These are phyloP conservation scores for Lampropteryx suffumata DNA, from an alignment of 2,888 invertebrate genomes.

Conservation along the genomic window DNA sequence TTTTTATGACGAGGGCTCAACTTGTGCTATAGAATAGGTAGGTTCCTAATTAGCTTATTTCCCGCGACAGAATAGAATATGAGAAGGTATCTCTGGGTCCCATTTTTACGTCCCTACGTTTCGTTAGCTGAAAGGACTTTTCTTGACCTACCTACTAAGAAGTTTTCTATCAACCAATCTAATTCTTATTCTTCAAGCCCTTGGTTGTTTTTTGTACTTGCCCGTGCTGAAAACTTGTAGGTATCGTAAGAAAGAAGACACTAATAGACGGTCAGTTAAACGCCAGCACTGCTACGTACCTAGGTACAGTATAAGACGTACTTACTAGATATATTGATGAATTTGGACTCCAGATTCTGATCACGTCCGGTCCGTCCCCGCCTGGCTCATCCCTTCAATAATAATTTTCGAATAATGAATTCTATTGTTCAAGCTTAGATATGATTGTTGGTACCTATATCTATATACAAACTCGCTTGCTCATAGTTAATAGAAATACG, in stretches of 20 bases:
- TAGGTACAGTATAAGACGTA: no score
- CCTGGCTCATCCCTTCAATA: slow-evolving; percentile 45
- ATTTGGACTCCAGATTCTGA: slow-evolving; percentile 39
- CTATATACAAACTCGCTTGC: no score
- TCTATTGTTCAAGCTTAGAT: slow-evolving; percentile 47
- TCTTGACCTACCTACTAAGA: background rate
- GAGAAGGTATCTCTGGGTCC: no score
- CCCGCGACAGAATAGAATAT: no score
- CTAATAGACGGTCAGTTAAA: no score
- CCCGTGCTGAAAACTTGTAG: no score
- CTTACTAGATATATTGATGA: background rate
- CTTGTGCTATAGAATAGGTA: background rate
- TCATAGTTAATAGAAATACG: no score
- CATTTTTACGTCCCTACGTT: slow-evolving; percentile 6
- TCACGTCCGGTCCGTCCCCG: slow-evolving; percentile 47
- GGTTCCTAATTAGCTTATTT: background rate
- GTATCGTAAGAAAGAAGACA: no score
- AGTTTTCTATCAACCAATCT: no score
- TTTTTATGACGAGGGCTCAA: slow-evolving; percentile 6
- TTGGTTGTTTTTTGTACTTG: no score
- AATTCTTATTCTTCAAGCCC: no score
- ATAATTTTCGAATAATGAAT: slow-evolving; percentile 51
- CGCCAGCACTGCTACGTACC: no score
- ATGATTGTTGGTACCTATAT: background rate
- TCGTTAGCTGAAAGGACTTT: background rate